These are phyloP conservation scores for Umimayanthus chanpuru DNA, from an alignment of 92 coral and sea anemone species.

Conservation along the genomic window DNA sequence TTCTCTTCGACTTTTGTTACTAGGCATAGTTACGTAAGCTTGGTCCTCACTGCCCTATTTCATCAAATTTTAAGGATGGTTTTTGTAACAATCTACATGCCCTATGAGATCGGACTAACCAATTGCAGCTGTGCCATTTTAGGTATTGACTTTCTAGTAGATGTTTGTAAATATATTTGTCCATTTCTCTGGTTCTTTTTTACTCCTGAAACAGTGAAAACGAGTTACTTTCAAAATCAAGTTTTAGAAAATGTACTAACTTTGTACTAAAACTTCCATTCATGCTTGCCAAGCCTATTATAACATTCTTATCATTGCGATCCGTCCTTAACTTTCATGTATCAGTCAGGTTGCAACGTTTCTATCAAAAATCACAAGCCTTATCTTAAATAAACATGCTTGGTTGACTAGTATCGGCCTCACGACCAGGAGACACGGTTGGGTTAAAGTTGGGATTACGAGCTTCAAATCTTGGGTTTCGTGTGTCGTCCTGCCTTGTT, in stretches of 20 bases:
- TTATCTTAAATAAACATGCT: slow-evolving; percentile 26
- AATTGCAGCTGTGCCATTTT: too few species aligned
- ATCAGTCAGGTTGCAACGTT: neutral
- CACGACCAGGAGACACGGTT: neutral
- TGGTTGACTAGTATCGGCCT: slow-evolving; percentile 8
- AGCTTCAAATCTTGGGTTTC: neutral
- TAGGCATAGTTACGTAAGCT: too few species aligned
- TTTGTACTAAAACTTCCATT: neutral
- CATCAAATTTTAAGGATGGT: too few species aligned
- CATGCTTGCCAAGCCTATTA: neutral
- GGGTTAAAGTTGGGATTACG: slow-evolving; percentile 13
- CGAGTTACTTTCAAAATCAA: too few species aligned
- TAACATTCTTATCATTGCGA: neutral
- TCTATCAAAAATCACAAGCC: neutral
- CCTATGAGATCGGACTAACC: too few species aligned
- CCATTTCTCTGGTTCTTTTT: neutral
- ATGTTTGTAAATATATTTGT: too few species aligned
- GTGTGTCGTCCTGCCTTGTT: neutral
- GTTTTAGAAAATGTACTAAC: neutral
- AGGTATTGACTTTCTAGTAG: too few species aligned
- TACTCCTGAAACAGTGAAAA: too few species aligned
- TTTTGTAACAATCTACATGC: too few species aligned
- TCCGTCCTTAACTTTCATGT: neutral
- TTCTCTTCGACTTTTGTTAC: too few species aligned
- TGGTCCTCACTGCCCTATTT: too few species aligned